Evolutionary conservation across 1,140 invertebrate genomes (phyloP).

Genomic region (Drosophila paulistorum): DNA sequence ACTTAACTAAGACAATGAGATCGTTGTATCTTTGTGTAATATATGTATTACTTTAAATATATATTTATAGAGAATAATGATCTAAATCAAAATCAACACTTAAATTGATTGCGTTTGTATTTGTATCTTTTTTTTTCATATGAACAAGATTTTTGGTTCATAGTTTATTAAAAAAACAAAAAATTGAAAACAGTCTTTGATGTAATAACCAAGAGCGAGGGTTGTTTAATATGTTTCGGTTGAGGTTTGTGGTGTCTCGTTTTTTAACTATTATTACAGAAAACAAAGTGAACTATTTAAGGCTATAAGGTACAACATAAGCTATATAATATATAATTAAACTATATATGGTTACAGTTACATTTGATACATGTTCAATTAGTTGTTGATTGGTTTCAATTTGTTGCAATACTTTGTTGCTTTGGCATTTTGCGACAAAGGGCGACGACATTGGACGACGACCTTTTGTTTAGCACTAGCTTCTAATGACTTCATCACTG

Average conservation of each 20-base stretch:
- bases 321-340: conserved; percentile 16
- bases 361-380: conserved; percentile 10
- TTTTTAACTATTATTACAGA: conserved; percentile 32
- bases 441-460: not conserved
- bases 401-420: conserved; percentile 39
- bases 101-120: conserved; percentile 29
- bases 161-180: conserved; percentile 36
- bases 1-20: conserved; percentile 55
- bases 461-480: conserved; percentile 31
- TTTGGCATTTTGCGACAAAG: conserved; percentile 8
- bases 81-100: conserved; percentile 43
- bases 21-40: conserved; percentile 66
- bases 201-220: conserved; percentile 48
- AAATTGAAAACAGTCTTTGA: conserved; percentile 64
- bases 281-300: conserved; percentile 52
- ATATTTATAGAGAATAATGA: conserved; percentile 20
- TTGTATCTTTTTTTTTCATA: not conserved
- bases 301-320: conserved; percentile 62
- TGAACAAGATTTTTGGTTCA: conserved; percentile 48
- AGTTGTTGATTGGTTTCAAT: conserved; percentile 19
- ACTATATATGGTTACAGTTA: conserved; percentile 19
- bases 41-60: conserved; percentile 7
- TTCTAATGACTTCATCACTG: conserved; percentile 14
- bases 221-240: conserved; percentile 23
- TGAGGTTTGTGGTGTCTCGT: conserved; percentile 14